These are phyloP conservation scores for Tangachromis dhanisi DNA, from an alignment of 2,113 vertebrate genomes.

Conservation along the genomic window DNA sequence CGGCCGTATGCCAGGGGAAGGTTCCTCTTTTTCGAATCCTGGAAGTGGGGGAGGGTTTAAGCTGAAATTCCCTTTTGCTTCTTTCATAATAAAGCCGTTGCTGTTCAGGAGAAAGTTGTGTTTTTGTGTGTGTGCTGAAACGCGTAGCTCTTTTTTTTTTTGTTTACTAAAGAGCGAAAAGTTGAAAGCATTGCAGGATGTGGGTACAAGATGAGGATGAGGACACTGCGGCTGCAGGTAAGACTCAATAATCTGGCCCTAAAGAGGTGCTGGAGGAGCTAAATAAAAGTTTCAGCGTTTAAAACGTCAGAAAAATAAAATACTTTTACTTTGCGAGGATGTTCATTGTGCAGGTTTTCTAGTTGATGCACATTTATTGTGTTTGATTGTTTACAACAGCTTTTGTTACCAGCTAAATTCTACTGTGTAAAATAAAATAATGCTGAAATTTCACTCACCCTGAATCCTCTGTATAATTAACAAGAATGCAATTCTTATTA, in stretches of 20 bases:
- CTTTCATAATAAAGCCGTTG: background rate
- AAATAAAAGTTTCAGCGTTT: background rate
- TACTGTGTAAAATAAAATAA: background rate
- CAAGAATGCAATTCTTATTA: background rate
- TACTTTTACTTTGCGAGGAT: accelerated
- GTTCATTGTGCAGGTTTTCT: background rate
- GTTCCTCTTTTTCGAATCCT: constrained; percentile 19
- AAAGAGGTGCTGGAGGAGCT: background rate
- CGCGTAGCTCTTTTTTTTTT: background rate
- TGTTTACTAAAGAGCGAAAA: background rate
- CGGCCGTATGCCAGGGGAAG: background rate
- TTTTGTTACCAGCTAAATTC: background rate
- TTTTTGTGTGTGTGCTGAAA: background rate
- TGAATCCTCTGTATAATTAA: background rate
- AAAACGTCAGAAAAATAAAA: background rate
- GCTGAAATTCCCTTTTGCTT: background rate
- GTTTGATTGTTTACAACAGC: background rate
- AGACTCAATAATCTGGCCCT: background rate
- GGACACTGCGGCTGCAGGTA: constrained; percentile 35
- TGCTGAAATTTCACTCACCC: background rate
- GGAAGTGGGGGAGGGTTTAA: constrained; percentile 16
- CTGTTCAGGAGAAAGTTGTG: background rate
- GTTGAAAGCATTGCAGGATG: constrained; percentile 7
- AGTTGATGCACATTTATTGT: background rate
- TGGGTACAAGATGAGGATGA: constrained; percentile 32